Base-by-base conservation (phyloP, 1,140 invertebrate species). In the Sinella curviseta region DNA sequence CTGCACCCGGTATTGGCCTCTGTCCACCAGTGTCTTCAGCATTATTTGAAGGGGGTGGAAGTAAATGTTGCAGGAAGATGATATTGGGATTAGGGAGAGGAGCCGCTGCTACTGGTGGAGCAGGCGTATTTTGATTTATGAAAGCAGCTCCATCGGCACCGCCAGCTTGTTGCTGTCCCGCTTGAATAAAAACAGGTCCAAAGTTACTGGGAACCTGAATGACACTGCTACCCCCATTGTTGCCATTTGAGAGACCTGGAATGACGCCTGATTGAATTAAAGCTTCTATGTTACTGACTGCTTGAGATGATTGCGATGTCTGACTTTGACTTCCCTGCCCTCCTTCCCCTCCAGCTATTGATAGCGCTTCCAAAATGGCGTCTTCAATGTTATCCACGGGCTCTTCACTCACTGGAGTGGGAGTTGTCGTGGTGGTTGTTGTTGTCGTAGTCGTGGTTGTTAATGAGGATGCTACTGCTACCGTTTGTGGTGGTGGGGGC, bases 281-380 rank as follows among this genome's bases (percentile, higher is more conserved):
- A 26, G 12, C 24, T 12, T 60, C 3, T 3, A 60, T 4, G 26
- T 70, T 30, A 14, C 8, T 30, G n/a, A 31, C 8, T 4, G 57
- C 26, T 70, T 30, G 30, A 33, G 28, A 24, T 4, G 24, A 12
- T 14, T 70, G 65, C 14, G 24, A 14, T 14, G 8, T 2, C 31
- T 70, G 65, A 31, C 12, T 8, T 70, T 70, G 65, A 24, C n/a
- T 14, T 31, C 8, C 4, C 26, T 31, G 12, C 4, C 26, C 12
- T 70, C 8, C 12, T 8, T 4, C 65, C 12, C 31, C 28, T 24
- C 31, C 8, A 1, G 65, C 65, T 1, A 70, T 33, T 3, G 30
- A 70, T 31, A 70, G 26, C 8, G 65, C 65, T 33, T 70, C 65
- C 26, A 70, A 30, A 70, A 70, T 70, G 31, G 65, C 65, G n/a